phyloP scores from a whole-genome alignment of 1,140 invertebrate species.

The Heliconius hermathena region DNA sequence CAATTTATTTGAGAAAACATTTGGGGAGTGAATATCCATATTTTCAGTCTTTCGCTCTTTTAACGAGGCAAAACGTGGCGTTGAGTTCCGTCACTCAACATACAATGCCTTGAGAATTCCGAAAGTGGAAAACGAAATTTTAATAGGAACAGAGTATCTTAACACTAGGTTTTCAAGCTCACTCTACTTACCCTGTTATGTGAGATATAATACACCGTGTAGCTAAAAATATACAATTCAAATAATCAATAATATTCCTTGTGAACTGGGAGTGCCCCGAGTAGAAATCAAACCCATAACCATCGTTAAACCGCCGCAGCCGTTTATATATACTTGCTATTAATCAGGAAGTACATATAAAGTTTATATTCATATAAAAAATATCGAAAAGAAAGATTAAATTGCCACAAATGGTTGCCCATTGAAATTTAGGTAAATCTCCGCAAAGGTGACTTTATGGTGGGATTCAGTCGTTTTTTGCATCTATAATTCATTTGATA shows the following conservation, averaged over 20 bases:
- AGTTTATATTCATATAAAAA: not conserved
- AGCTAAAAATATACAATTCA: no score
- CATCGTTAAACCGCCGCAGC: not conserved
- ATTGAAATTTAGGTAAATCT: conserved; percentile 15
- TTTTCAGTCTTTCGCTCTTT: not conserved
- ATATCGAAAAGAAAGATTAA: not conserved
- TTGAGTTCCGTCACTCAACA: not conserved
- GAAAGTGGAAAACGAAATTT: no score
- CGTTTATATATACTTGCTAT: no score
- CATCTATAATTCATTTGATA: conserved; percentile 31
- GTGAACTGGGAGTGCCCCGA: no score
- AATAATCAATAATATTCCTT: no score
- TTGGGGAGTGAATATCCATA: no score
- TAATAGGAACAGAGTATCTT: no score
- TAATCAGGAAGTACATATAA: not conserved
- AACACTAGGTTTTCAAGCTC: no score
- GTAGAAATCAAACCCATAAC: not conserved
- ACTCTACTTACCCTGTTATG: no score
- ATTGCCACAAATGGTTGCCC: conserved; percentile 4
- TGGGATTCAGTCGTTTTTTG: conserved; percentile 22
- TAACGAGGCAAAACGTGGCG: not conserved
- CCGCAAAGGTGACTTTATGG: conserved; percentile 20
- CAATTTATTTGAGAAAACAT: no score
- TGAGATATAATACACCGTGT: no score
- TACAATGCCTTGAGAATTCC: no score